phyloP scores from a whole-genome alignment of 2,797 vertebrate genomes.

The Alca torda region DNA sequence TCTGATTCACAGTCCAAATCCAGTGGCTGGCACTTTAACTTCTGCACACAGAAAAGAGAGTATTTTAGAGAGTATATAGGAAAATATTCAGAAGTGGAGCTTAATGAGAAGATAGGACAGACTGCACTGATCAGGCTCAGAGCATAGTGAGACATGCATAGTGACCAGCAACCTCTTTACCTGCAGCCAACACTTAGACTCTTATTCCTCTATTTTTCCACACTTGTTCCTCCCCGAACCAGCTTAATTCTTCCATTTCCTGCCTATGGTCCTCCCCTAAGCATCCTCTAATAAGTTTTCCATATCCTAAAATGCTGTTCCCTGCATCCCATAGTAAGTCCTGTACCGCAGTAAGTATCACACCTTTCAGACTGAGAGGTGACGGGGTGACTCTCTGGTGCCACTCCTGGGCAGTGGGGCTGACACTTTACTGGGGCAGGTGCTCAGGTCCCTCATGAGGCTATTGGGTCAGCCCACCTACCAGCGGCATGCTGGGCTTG shows the following conservation, averaged over 20 bases:
- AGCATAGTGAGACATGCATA: background rate
- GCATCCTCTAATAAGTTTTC: background rate
- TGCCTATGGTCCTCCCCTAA: background rate
- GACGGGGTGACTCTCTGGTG: background rate
- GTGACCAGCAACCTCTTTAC: background rate
- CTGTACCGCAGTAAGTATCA: background rate
- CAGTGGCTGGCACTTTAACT: background rate
- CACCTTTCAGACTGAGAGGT: background rate
- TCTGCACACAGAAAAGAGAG: background rate
- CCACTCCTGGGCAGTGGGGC: background rate
- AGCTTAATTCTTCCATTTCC: background rate
- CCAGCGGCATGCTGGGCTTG: background rate
- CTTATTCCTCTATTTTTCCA: background rate
- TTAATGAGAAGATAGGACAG: background rate
- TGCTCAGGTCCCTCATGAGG: background rate
- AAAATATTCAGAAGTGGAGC: background rate
- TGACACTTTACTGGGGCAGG: background rate
- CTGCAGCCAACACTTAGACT: background rate
- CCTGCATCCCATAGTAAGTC: background rate
- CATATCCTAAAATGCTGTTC: background rate
- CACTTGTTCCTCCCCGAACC: background rate
- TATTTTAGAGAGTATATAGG: background rate
- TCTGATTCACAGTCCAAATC: background rate
- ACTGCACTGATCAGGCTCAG: background rate
- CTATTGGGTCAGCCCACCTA: background rate